Evolutionary conservation across 2,797 vertebrate genomes (phyloP).

Genomic region (Tapera naevia): DNA sequence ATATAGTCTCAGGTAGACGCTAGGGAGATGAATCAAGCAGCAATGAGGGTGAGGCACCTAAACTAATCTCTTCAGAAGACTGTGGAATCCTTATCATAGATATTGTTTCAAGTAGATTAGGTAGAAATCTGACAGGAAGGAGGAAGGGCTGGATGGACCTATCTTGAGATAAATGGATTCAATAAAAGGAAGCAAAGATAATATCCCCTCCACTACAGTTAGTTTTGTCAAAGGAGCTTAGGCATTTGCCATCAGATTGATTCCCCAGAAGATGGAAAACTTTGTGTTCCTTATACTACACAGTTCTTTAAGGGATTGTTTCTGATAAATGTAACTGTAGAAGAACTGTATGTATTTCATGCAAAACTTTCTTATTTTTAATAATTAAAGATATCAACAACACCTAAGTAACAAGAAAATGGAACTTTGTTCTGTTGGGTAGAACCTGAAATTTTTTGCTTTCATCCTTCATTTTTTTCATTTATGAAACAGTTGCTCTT

Average conservation of each 20-base stretch:
- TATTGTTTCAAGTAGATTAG: neutral
- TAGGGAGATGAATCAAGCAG: neutral
- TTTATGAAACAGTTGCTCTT: neutral
- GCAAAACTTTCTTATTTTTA: neutral
- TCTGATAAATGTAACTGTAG: neutral
- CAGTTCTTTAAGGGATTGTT: neutral
- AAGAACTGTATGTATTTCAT: neutral
- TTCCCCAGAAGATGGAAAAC: neutral
- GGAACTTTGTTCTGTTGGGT: neutral
- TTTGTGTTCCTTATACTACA: neutral
- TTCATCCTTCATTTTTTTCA: neutral
- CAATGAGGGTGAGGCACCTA: neutral
- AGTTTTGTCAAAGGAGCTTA: fast-evolving
- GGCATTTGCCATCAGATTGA: neutral
- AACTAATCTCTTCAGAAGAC: neutral
- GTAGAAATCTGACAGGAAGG: neutral
- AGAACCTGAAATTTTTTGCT: neutral
- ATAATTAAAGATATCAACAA: neutral
- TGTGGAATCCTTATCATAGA: neutral
- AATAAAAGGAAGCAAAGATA: neutral
- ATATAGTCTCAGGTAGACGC: neutral
- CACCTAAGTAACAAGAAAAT: neutral
- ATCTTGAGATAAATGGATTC: neutral
- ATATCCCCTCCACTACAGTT: fast-evolving
- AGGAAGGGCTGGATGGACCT: neutral